These are phyloP conservation scores for Margarornis squamiger DNA, from an alignment of 2,797 vertebrate genomes.

Conservation along the genomic window DNA sequence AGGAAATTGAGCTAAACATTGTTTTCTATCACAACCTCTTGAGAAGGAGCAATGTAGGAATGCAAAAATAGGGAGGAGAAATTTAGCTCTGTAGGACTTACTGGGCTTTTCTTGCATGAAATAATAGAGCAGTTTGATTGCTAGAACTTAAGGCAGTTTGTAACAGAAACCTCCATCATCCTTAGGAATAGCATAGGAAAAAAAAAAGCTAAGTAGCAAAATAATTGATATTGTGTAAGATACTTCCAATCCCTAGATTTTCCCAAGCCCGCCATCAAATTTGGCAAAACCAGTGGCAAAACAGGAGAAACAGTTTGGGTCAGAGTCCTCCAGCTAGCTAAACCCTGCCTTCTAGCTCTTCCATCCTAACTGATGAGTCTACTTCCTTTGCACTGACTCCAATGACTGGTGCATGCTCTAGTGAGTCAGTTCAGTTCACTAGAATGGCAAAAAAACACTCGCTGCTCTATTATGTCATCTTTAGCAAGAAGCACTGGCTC, in stretches of 20 bases:
- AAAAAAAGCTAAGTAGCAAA: background rate
- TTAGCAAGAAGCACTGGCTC: background rate
- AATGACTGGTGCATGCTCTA: background rate
- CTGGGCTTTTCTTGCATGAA: background rate
- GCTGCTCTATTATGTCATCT: background rate
- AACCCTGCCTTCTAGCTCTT: background rate
- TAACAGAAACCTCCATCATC: background rate
- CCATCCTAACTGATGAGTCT: background rate
- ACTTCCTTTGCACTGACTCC: background rate
- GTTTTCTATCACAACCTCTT: conserved; percentile 12
- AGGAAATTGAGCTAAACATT: conserved; percentile 54
- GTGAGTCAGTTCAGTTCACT: background rate
- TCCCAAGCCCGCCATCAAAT: background rate
- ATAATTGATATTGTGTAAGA: background rate
- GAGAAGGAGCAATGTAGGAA: conserved; percentile 1
- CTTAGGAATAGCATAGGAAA: background rate
- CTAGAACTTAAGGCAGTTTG: background rate
- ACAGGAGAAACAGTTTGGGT: background rate
- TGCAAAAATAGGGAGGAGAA: background rate
- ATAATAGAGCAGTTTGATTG: background rate
- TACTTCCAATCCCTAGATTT: background rate
- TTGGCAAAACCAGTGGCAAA: background rate
- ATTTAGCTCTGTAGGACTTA: background rate
- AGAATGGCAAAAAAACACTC: background rate
- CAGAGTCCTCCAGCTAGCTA: background rate